phyloP scores from a whole-genome alignment of 2,888 invertebrate species.

The Mactromeris polynyma region DNA sequence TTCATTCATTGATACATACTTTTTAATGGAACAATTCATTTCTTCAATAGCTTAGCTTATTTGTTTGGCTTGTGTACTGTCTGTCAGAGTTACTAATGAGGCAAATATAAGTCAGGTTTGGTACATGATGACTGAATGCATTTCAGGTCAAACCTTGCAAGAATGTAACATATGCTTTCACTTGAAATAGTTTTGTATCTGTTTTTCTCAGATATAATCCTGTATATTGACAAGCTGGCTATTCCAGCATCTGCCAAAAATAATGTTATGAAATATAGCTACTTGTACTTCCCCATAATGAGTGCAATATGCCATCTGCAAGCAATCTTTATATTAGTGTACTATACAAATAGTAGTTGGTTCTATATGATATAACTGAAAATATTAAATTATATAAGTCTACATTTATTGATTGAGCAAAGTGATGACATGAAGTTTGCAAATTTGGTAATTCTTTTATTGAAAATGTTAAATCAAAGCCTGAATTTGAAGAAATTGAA shows the following conservation, averaged over 20 bases:
- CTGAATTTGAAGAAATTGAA: no score
- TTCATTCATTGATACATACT: no score
- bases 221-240: slow-evolving; percentile 13
- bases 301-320: slow-evolving; percentile 6
- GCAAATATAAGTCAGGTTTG: background rate
- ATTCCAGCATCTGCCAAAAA: slow-evolving; percentile 21
- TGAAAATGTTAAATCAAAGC: no score
- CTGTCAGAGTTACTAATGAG: slow-evolving; percentile 12
- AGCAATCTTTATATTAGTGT: background rate
- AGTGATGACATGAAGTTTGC: no score
- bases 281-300: background rate
- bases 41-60: background rate
- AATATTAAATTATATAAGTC: background rate
- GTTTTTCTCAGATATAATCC: slow-evolving; percentile 9
- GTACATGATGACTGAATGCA: background rate
- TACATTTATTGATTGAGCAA: no score
- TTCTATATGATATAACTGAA: background rate
- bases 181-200: slow-evolving; percentile 10
- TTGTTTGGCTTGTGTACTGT: background rate
- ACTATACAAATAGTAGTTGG: background rate
- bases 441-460: no score
- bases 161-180: slow-evolving; percentile 14
- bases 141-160: slow-evolving; percentile 10
- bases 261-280: slow-evolving; percentile 22
- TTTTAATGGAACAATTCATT: no score